Evolutionary conservation across 2,113 vertebrate species (phyloP).

Genomic region (Ciconia boyciana): DNA sequence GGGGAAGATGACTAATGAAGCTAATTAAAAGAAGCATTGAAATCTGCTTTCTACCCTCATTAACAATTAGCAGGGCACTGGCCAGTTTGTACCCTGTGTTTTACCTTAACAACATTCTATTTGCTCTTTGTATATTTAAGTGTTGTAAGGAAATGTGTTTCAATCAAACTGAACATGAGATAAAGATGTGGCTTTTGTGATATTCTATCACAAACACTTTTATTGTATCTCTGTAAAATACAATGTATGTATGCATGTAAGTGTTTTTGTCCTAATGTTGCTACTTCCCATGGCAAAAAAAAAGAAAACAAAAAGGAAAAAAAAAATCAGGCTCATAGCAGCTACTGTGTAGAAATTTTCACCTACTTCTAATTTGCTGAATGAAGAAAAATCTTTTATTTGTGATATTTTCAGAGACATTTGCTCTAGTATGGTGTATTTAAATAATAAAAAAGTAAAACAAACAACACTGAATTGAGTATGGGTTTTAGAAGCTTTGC

Average conservation of each 20-base stretch:
- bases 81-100: conserved; percentile 86
- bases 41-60: conserved; percentile 89
- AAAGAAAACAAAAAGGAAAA: not conserved
- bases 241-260: conserved; percentile 99
- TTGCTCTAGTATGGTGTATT: conserved; percentile 99
- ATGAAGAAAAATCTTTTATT: conserved; percentile 99
- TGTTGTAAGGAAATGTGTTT: conserved; percentile 97
- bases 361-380: conserved; percentile 96
- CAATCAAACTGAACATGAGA: conserved; percentile 83
- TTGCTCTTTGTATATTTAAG: conserved; percentile 99
- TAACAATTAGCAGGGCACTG: conserved; percentile 88
- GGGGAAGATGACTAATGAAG: conserved; percentile 87
- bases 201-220: conserved; percentile 94
- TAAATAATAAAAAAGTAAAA: conserved; percentile 99
- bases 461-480: conserved; percentile 75
- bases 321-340: conserved; percentile 85
- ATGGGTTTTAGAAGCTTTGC: conserved; percentile 66
- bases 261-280: conserved; percentile 95
- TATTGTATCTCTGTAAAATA: conserved; percentile 99
- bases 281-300: conserved; percentile 82
- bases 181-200: conserved; percentile 93
- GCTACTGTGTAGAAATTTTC: conserved; percentile 92
- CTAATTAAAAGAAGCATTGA: conserved; percentile 87
- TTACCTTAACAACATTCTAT: conserved; percentile 92
- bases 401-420: conserved; percentile 99